Evolutionary conservation across 1,140 invertebrate species (phyloP).

Genomic region (Formica exsecta): DNA sequence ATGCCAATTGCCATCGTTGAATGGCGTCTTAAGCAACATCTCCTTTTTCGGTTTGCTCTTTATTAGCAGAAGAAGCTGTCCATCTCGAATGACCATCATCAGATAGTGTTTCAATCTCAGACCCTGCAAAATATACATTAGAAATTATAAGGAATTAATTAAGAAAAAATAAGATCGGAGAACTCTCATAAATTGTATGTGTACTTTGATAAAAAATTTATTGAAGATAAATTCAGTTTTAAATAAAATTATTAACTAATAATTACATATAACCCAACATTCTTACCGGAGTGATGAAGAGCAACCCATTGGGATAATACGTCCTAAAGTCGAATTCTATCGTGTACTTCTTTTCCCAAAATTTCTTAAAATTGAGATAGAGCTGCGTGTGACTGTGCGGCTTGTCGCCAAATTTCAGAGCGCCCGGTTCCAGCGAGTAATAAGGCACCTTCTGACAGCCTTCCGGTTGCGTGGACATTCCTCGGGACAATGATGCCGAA

Average conservation of each 20-base stretch:
- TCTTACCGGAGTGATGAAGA: slow-evolving; percentile 91
- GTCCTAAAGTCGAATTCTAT: slow-evolving; percentile 95
- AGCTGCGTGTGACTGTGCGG: slow-evolving; percentile 92
- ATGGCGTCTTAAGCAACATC: slow-evolving; percentile 87
- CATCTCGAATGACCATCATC: slow-evolving; percentile 90
- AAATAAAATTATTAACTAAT: slow-evolving; percentile 28
- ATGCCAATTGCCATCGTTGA: slow-evolving; percentile 96
- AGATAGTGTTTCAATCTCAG: slow-evolving; percentile 91
- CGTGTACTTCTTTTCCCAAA: slow-evolving; percentile 91
- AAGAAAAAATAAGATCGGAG: neutral
- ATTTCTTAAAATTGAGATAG: slow-evolving; percentile 88
- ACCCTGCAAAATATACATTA: slow-evolving; percentile 86
- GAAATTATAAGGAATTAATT: neutral
- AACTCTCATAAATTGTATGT: neutral
- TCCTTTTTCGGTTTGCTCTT: slow-evolving; percentile 90
- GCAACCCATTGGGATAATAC: slow-evolving; percentile 93
- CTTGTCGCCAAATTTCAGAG: slow-evolving; percentile 95
- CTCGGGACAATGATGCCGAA: slow-evolving; percentile 81
- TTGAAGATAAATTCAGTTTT: slow-evolving; percentile 31
- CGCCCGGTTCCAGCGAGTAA: slow-evolving; percentile 92
- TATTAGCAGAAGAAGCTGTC: slow-evolving; percentile 90
- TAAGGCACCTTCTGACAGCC: slow-evolving; percentile 89
- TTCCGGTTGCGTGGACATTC: slow-evolving; percentile 85
- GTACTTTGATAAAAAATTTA: neutral
- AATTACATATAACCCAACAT: slow-evolving; percentile 47